Percentiles rank a stretch among this genome's conserved stretches.
These are phyloP conservation scores for Oligia fasciuncula DNA, from an alignment of 2,888 invertebrate species.

Conservation along the genomic window DNA sequence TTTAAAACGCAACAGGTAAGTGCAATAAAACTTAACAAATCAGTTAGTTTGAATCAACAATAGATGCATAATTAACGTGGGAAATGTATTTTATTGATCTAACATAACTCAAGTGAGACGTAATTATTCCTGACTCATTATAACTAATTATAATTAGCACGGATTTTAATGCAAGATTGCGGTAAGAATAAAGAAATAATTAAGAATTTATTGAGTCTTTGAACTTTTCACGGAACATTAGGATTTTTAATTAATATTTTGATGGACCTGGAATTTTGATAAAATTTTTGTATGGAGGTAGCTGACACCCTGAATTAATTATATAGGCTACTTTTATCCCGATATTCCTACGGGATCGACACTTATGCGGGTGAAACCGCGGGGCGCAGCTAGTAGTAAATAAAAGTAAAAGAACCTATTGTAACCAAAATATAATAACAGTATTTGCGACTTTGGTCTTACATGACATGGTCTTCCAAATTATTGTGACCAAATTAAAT, in stretches of 20 bases:
- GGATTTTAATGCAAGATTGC: constrained; percentile 17
- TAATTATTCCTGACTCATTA: constrained; percentile 36
- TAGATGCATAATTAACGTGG: constrained; percentile 47
- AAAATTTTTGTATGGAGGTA: too few relatives aligned
- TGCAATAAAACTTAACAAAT: constrained; percentile 10
- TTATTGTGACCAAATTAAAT: background rate
- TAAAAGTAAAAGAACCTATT: background rate
- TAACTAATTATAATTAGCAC: constrained; percentile 37
- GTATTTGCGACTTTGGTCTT: background rate
- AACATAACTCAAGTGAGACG: constrained; percentile 28
- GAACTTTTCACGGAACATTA: background rate
- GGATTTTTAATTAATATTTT: too few relatives aligned
- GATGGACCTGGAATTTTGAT: too few relatives aligned
- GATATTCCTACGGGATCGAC: too few relatives aligned
- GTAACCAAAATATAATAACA: background rate
- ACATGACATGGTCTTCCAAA: background rate
- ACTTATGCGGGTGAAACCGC: too few relatives aligned
- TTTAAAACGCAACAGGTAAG: too few relatives aligned
- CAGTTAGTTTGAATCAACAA: constrained; percentile 30
- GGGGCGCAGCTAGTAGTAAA: background rate
- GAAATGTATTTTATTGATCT: constrained; percentile 56
- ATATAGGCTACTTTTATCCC: too few relatives aligned
- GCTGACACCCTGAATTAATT: too few relatives aligned
- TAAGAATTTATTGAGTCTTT: background rate
- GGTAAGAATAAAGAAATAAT: background rate